phyloP scores from a whole-genome alignment of 2,113 vertebrate species.

The Datnioides undecimradiatus region DNA sequence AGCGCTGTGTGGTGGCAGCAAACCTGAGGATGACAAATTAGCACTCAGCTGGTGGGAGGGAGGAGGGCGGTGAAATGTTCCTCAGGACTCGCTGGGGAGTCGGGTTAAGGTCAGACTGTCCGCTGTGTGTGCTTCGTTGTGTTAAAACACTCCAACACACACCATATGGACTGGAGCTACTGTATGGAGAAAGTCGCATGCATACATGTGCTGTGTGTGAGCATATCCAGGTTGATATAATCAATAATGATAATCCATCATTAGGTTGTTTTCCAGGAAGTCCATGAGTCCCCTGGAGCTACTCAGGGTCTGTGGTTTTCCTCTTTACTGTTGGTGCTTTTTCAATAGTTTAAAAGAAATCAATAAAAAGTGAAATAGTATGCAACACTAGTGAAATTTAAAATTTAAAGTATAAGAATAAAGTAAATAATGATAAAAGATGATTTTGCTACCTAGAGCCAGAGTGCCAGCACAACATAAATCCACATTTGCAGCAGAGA shows the following conservation, averaged over 20 bases:
- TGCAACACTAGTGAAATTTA: too few species aligned
- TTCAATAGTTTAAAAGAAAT: background rate
- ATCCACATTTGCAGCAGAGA: too few species aligned
- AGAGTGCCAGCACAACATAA: too few species aligned
- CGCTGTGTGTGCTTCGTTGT: conserved; percentile 23
- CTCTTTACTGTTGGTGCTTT: accelerated
- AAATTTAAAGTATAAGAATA: too few species aligned
- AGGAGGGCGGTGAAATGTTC: conserved; percentile 9
- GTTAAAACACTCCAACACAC: conserved; percentile 43
- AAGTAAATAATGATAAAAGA: too few species aligned
- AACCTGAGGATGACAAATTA: conserved; percentile 74
- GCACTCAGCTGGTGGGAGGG: conserved; percentile 52
- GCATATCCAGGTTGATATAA: background rate
- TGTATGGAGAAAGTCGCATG: background rate
- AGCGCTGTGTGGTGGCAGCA: conserved; percentile 52
- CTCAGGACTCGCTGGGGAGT: conserved; percentile 44
- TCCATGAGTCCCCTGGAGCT: background rate
- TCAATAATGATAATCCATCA: background rate
- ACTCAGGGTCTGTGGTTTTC: too few species aligned
- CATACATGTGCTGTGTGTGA: background rate
- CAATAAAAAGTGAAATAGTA: background rate
- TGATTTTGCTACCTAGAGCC: too few species aligned
- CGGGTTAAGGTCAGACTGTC: conserved; percentile 67
- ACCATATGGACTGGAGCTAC: conserved; percentile 11
- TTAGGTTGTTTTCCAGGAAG: background rate